Percentiles rank a stretch among this genome's conserved stretches.
These are phyloP conservation scores for Acropora yongei DNA, from an alignment of 64 coral and sea anemone genomes.

Conservation along the genomic window DNA sequence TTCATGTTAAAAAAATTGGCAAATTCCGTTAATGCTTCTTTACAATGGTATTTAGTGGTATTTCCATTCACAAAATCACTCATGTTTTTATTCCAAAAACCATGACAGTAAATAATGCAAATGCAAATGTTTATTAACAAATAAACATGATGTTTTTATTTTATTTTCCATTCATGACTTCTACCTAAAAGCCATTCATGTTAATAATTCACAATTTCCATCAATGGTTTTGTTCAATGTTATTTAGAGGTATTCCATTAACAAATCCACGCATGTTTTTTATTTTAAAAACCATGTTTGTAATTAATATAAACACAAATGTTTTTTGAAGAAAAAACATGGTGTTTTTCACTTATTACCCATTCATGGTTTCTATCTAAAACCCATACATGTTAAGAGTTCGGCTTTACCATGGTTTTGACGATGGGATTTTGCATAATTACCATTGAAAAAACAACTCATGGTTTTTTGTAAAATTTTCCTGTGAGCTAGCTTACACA, in stretches of 20 bases:
- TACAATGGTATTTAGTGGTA: conserved; percentile 19
- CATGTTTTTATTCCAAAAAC: conserved; percentile 17
- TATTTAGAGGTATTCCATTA: conserved; percentile 32
- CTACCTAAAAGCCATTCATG: conserved; percentile 24
- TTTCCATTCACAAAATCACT: conserved; percentile 33
- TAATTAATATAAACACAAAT: conserved; percentile 29
- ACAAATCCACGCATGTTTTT: conserved; percentile 15
- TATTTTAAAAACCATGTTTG: conserved; percentile 5
- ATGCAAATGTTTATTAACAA: conserved; percentile 22
- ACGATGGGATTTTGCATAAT: conserved; percentile 25
- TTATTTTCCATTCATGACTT: conserved; percentile 18
- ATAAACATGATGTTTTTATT: conserved; percentile 25
- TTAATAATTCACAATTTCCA: conserved; percentile 27
- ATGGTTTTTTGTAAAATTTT: conserved; percentile 19
- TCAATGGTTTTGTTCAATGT: conserved; percentile 30
- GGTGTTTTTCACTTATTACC: neutral
- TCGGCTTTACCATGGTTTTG: conserved; percentile 28
- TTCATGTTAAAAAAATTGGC: conserved; percentile 20
- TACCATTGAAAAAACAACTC: conserved; percentile 36
- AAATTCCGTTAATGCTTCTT: conserved; percentile 4
- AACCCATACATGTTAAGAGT: conserved; percentile 27
- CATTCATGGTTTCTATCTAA: conserved; percentile 27
- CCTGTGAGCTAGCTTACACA: neutral
- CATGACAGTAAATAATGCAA: conserved; percentile 12
- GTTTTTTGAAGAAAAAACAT: conserved; percentile 27